A percentile compares a stretch with the other conserved stretches of the same genome.
Evolutionary conservation across 2,113 vertebrate species (phyloP).

Genomic region (Chrysochloris asiatica): DNA sequence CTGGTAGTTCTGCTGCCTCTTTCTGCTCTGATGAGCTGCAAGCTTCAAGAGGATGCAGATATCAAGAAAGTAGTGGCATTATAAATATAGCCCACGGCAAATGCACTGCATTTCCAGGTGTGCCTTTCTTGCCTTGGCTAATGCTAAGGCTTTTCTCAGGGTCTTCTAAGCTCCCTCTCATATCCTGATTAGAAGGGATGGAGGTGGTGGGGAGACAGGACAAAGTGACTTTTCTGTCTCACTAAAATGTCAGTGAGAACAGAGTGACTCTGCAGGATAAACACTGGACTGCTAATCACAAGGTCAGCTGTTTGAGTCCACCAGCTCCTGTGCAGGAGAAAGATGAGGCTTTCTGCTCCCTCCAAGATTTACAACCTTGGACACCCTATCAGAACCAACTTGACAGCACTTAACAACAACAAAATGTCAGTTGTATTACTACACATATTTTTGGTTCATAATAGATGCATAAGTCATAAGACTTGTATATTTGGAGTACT

Average conservation of each 20-base stretch:
- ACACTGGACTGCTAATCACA: no score
- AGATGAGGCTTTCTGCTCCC: no score
- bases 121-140: background rate
- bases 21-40: conserved; percentile 47
- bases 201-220: background rate
- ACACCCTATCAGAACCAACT: no score
- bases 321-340: no score
- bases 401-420: no score
- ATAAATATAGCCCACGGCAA: background rate
- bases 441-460: background rate
- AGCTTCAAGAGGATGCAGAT: background rate
- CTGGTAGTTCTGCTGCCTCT: background rate
- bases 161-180: background rate
- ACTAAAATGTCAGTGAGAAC: background rate
- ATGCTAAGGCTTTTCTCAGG: background rate
- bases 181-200: background rate
- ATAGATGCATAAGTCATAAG: background rate
- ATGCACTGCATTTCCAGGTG: background rate
- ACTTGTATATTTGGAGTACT: background rate
- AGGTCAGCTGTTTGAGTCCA: no score
- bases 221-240: background rate
- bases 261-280: no score
- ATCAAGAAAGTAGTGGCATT: background rate
- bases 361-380: no score
- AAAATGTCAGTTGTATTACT: background rate